Conservation (phyloP, 2,113 vertebrate species). For the Leucoraja erinaceus region DNA sequence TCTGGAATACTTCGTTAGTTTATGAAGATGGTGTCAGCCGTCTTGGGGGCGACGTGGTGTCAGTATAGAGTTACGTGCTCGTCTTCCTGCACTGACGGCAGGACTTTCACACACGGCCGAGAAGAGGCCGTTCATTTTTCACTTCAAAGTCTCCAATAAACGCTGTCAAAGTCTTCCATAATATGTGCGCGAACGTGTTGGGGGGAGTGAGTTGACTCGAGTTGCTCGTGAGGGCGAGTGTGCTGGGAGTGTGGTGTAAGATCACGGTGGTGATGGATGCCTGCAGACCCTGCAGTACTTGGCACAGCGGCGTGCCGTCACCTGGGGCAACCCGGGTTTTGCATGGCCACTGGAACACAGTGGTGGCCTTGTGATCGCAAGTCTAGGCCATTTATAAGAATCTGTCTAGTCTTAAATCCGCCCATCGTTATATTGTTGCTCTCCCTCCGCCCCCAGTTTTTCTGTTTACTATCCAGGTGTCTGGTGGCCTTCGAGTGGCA, state of each 20-base stretch:
- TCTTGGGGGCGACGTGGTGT: too few relatives aligned
- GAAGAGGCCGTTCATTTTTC: too few relatives aligned
- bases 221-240: not conserved
- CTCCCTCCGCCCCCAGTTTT: too few relatives aligned
- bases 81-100: not conserved
- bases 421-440: too few relatives aligned
- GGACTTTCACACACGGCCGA: not conserved
- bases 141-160: too few relatives aligned
- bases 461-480: not conserved
- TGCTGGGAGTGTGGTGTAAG: not conserved
- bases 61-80: not conserved
- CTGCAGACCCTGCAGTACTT: not conserved
- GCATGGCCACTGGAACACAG: not conserved
- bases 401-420: not conserved
- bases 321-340: not conserved
- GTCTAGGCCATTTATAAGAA: too few relatives aligned
- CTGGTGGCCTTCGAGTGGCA: not conserved
- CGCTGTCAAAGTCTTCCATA: too few relatives aligned
- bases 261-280: not conserved
- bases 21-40: too few relatives aligned
- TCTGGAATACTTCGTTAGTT: not conserved
- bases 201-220: not conserved
- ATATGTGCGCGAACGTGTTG: too few relatives aligned
- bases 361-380: too few relatives aligned
- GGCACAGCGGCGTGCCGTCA: not conserved